Evolutionary conservation across 2,797 vertebrate species (phyloP), one percentile per base, ranked within the genome.

Genomic region (Manis crassicaudata): DNA sequence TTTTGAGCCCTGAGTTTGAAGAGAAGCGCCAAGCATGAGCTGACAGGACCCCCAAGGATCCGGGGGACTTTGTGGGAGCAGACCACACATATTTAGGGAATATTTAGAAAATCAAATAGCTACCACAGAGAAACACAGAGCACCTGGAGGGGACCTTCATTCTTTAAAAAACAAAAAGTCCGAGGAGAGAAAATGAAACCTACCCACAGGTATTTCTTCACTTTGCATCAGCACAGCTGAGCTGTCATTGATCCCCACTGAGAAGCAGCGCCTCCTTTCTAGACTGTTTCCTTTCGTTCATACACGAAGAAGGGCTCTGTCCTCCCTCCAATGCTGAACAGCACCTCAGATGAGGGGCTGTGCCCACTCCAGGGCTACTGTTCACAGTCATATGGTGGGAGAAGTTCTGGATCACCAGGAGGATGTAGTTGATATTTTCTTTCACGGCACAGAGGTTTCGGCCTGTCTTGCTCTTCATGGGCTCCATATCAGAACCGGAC

Each of bases 261-360:
- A 83, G n/a, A 5, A 52, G 75, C 40, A 3, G 21, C 20, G 5
- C 40, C 16, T 86, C 67, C 52, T 62, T 25, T n/a, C 23, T 12
- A 29, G 73, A 46, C 2, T 9, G 7, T 27, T 65, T 86, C 29
- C 50, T 86, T 40, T 35, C 40, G 62, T 3, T 75, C 65, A 16
- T 6, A 0, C 13, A n/a, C 37, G 9, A 6, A 43, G 25, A n/a
- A 11, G n/a, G n/a, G 14, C 10, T 13, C 6, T 10, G 4, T 18
- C 12, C 2, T 46, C 75, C 46, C 37, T 3, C 37, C 37, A 0
- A 76, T 58, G 32, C 13, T 29, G 29, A 32, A 91, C 5, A 13
- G 52, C 52, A 37, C 52, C 58, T 46, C 27, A 68, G 70, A 70
- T 25, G 2, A 17, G 27, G 7, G 37, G 4, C 32, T 29, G 6